Conservation (phyloP, 2,888 invertebrate genomes). For the Liopterus haemorrhoidalis region DNA sequence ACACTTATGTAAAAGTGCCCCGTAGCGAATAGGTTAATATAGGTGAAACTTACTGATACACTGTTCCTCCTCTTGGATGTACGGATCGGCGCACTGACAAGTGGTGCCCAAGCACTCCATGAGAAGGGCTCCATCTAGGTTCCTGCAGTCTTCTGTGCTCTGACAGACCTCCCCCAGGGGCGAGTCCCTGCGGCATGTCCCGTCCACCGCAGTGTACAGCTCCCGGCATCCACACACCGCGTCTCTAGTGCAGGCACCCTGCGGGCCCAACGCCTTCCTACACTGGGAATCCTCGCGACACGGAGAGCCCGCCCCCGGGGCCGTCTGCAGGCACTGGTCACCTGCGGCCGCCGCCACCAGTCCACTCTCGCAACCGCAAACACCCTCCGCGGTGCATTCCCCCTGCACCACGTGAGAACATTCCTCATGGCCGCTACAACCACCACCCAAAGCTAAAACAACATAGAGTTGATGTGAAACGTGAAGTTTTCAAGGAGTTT, state of each 20-base stretch:
- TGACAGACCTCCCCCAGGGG: slow-evolving; percentile 36
- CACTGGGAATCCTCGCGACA: slow-evolving; percentile 39
- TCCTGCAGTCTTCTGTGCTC: slow-evolving; percentile 30
- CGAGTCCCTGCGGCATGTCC: too few relatives aligned
- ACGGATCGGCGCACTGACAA: slow-evolving; percentile 34
- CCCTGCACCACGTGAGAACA: slow-evolving; percentile 33
- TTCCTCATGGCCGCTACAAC: slow-evolving; percentile 33
- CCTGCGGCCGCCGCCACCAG: slow-evolving; percentile 28
- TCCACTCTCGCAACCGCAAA: slow-evolving; percentile 34
- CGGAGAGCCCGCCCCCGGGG: slow-evolving; percentile 28
- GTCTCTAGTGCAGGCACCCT: slow-evolving; percentile 32
- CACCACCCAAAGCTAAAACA: slow-evolving; percentile 36
- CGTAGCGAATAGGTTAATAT: too few relatives aligned
- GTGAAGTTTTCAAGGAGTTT: too few relatives aligned
- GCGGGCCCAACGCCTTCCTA: slow-evolving; percentile 30
- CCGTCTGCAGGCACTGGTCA: slow-evolving; percentile 37
- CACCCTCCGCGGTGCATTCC: slow-evolving; percentile 31
- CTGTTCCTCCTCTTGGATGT: slow-evolving; percentile 31
- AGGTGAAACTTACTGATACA: slow-evolving; percentile 35
- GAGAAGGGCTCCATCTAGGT: slow-evolving; percentile 25
- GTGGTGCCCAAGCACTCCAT: slow-evolving; percentile 33
- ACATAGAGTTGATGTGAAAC: background rate
- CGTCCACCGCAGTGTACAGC: too few relatives aligned
- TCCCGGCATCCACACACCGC: slow-evolving; percentile 37
- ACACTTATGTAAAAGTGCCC: too few relatives aligned